Evolutionary conservation across 1,140 invertebrate genomes (phyloP).

Genomic region (Euura lappo): DNA sequence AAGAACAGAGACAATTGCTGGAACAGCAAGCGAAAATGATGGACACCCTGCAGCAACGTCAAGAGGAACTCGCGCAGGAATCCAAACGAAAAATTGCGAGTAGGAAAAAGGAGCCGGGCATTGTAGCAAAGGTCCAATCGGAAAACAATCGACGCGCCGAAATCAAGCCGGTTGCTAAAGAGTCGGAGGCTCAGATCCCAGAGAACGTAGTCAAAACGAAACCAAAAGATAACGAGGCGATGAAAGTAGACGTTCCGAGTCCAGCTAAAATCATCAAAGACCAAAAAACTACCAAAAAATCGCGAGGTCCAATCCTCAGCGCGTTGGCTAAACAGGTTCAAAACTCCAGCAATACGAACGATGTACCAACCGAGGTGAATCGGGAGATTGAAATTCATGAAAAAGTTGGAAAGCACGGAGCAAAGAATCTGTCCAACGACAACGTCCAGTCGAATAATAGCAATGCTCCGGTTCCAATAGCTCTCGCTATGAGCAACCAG

Average conservation of each 20-base stretch:
- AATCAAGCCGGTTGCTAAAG: background rate
- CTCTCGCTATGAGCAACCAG: conserved; percentile 41
- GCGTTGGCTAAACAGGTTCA: conserved; percentile 27
- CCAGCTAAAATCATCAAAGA: conserved; percentile 13
- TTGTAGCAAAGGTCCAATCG: background rate
- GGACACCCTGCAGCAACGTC: background rate
- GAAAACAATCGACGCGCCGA: background rate
- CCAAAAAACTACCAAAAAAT: conserved; percentile 24
- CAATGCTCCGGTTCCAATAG: conserved; percentile 43
- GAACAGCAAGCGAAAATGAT: conserved; percentile 64
- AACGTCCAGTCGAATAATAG: conserved; percentile 13
- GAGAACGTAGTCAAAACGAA: conserved; percentile 8
- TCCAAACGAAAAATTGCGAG: background rate
- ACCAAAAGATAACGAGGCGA: background rate
- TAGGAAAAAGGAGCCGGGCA: background rate
- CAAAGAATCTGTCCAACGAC: conserved; percentile 18
- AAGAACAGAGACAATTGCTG: conserved; percentile 64
- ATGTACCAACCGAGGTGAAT: background rate
- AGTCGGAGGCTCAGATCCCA: background rate
- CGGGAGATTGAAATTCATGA: no score
- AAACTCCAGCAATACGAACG: background rate
- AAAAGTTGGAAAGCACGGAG: conserved; percentile 7
- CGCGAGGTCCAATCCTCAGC: conserved; percentile 46
- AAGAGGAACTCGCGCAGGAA: conserved; percentile 7
- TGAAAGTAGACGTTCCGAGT: conserved; percentile 9